Base-by-base conservation (phyloP, 2,888 invertebrate species). In the Dysmachus trigonus region DNA sequence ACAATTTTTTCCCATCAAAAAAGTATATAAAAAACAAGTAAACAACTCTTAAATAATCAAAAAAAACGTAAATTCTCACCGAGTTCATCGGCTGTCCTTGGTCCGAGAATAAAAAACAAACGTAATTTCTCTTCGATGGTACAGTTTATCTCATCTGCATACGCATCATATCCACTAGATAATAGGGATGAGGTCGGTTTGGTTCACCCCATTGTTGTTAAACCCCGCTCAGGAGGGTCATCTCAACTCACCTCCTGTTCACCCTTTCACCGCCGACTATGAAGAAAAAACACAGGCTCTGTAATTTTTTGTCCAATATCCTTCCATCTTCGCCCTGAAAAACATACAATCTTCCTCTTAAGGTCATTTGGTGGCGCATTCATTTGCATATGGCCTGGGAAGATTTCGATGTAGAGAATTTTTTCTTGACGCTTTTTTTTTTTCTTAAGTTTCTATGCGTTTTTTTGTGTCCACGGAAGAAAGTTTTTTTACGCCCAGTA, bases 351-450 rank as follows among this genome's bases (percentile, higher is more conserved):
- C 62, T 82, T 10, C 27, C 22, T 8, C 82, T 82, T 82, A 82
- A 82, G 82, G 82, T 82, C 82, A 82, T 82, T 82, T 62, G 62
- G 15, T 71, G 22, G 62, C 71, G 82, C 33, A 62, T 31, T 74
- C 15, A 85, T 85, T 73, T 85, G 85, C 85, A 85, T 85, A 85
- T 53, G 33, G 53, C 18, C n/a, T 73, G 85, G 51, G 74, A 85
- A 74, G 30, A 22, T 33, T 74, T 22, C 18, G 47, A 35, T 62
- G 31, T 47, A 84, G 73, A 31, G 41, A 5, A 51, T 74, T 84
- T 84, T 84, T 84, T 73, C 47, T 38, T 27, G 27, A 15, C n/a
- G 41, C 38, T 41, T 41, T 73, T 83, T 53, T 73, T 72, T 41
- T 41, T 83, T 53, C 47, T 72, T 41, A 30, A 31, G 8, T 31